A percentile compares a stretch with the other conserved stretches of the same genome.
Evolutionary conservation across 2,888 invertebrate species (phyloP).

Genomic region (Byasa hedistus): DNA sequence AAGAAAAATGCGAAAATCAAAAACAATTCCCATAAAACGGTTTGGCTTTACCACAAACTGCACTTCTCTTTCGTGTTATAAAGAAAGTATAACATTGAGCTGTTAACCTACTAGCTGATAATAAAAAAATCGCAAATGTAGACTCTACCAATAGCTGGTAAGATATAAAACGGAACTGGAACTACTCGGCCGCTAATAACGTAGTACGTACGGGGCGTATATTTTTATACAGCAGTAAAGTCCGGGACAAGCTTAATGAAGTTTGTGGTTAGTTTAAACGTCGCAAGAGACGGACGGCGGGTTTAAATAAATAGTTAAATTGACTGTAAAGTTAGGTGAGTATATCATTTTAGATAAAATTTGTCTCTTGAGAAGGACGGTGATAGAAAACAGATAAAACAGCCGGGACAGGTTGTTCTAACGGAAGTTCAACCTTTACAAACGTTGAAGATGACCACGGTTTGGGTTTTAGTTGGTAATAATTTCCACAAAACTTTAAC

Average conservation of each 20-base stretch:
- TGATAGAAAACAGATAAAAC: too few relatives aligned
- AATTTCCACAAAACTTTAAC: too few relatives aligned
- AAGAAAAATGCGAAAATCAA: too few relatives aligned
- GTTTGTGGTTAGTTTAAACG: conserved; percentile 23
- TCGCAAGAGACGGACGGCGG: conserved; percentile 5
- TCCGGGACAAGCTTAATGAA: conserved; percentile 25
- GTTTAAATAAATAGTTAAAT: not conserved
- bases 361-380: too few relatives aligned
- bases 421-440: too few relatives aligned
- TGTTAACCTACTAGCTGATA: not conserved
- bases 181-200: conserved; percentile 16
- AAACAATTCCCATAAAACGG: too few relatives aligned
- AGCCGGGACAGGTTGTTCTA: too few relatives aligned
- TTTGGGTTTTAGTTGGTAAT: too few relatives aligned
- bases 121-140: not conserved
- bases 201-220: conserved; percentile 3
- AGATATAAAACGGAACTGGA: conserved; percentile 6
- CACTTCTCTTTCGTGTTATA: not conserved
- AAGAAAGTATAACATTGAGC: not conserved
- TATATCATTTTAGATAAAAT: too few relatives aligned
- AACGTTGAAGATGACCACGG: too few relatives aligned
- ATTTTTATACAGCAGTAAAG: conserved; percentile 19
- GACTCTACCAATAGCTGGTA: not conserved
- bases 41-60: too few relatives aligned
- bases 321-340: not conserved